Base-by-base conservation (phyloP, 2,113 vertebrate species). In the Cromileptes altivelis region DNA sequence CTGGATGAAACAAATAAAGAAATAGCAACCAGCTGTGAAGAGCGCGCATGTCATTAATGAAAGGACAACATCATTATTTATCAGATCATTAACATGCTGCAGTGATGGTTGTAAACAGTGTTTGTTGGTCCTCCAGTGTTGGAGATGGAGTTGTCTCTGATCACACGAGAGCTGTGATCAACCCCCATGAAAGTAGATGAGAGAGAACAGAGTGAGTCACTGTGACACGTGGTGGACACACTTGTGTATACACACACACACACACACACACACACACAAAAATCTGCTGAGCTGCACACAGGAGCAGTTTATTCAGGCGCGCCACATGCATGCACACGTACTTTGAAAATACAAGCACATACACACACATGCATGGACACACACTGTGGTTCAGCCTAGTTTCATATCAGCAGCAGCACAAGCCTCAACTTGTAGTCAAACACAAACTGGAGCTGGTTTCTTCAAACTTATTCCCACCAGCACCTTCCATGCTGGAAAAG, bases 391-490 rank as follows among this genome's bases (percentile, higher is more conserved):
- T 61, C 27, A 52, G 69, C 42, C n/a, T 50, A 30, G 77, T 81
- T 85, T 86, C 78, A 55, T 64, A 60, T 80, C 70, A 61, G 81
- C 68, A 67, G 62, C 23, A 18, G 3, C 68, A 47, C 89, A 75
- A 76, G 88, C 53, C 85, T 65, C n/a, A 1, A 75, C 89, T 17
- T 83, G 89, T 23, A 56, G 27, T n/a, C 74, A 80, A 84, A 62
- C 74, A 50, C 72, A 77, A 61, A 47, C 75, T 37, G 23, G 5
- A 81, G 73, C 73, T 56, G 47, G 9, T 64, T 74, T 37, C 81
- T 6, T 50, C n/a, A 6, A 47, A 70, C 19, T 30, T 33, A 21
- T 12, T 5, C 14, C 23, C 23, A 11, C 52, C 21, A 27, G 15
- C 42, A 1, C 15, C 33, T 25, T 58, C 27, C 52, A 21, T 14